Percentiles rank a stretch among this genome's conserved stretches.
phyloP scores from a whole-genome alignment of 2,888 invertebrate genomes.

The Agonopterix subpropinquella region DNA sequence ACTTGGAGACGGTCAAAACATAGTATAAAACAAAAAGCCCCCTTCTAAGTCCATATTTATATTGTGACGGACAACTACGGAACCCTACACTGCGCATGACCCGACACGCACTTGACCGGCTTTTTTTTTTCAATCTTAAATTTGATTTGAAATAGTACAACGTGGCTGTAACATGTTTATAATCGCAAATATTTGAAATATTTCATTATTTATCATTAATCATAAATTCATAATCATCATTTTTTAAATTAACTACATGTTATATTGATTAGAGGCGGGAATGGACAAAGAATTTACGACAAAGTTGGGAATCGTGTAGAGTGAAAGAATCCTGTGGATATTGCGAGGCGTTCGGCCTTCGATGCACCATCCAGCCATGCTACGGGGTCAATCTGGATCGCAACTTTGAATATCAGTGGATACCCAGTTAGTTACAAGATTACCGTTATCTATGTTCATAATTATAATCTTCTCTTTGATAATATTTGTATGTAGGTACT shows the following conservation, averaged over 20 bases:
- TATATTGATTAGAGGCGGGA: constrained; percentile 38
- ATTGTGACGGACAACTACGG: too few relatives aligned
- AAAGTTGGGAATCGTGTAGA: constrained; percentile 53
- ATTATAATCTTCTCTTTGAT: too few relatives aligned
- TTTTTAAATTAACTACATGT: background rate
- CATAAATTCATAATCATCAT: background rate
- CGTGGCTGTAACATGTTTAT: too few relatives aligned
- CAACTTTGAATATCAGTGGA: constrained; percentile 70
- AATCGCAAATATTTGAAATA: too few relatives aligned
- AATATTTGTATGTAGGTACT: too few relatives aligned
- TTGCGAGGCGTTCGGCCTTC: constrained; percentile 45
- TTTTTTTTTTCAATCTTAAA: too few relatives aligned
- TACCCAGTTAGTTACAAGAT: constrained; percentile 35
- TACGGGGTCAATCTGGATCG: constrained; percentile 64
- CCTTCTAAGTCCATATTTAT: too few relatives aligned
- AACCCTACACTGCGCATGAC: too few relatives aligned
- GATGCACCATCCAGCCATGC: constrained; percentile 53
- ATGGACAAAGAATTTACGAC: constrained; percentile 61
- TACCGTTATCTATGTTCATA: too few relatives aligned
- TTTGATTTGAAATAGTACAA: too few relatives aligned
- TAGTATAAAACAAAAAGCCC: too few relatives aligned
- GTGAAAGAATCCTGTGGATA: constrained; percentile 36
- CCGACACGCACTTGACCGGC: background rate
- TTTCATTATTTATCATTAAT: background rate
- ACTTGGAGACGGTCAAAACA: too few relatives aligned